phyloP scores from a whole-genome alignment of 2,888 invertebrate genomes.

The Rhamphomyia laevipes region DNA sequence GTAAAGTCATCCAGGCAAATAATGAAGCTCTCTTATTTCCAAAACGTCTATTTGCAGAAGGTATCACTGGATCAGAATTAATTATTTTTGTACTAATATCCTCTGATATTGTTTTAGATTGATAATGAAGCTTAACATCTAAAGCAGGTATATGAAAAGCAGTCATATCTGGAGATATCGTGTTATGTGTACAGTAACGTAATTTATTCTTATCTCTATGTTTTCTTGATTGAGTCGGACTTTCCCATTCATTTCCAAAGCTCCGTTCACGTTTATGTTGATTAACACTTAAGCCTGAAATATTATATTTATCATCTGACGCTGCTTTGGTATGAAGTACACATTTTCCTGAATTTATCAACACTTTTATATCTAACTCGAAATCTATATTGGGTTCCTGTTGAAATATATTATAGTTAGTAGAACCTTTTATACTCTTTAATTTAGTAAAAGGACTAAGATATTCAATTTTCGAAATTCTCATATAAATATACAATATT shows the following conservation, averaged over 20 bases:
- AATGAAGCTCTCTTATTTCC: conserved; percentile 79
- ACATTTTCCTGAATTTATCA: conserved; percentile 94
- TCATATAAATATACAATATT: not conserved
- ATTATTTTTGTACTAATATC: conserved; percentile 32
- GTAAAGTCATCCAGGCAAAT: conserved; percentile 91
- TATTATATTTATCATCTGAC: conserved; percentile 49
- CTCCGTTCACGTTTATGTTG: conserved; percentile 34
- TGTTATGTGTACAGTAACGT: conserved; percentile 33
- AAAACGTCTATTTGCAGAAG: conserved; percentile 38
- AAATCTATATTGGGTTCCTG: conserved; percentile 90
- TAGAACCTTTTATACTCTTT: no score
- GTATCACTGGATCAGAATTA: conserved; percentile 19
- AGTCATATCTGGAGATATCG: conserved; percentile 60
- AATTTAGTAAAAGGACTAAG: no score
- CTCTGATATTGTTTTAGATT: conserved; percentile 60
- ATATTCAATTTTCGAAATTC: no score
- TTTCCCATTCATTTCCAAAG: conserved; percentile 40
- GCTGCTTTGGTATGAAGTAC: conserved; percentile 86
- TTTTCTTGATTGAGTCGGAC: conserved; percentile 39
- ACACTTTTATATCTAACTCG: conserved; percentile 89
- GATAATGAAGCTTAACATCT: conserved; percentile 79
- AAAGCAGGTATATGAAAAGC: conserved; percentile 85
- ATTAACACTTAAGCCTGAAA: conserved; percentile 26
- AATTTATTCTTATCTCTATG: conserved; percentile 37
- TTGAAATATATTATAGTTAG: conserved; percentile 30